A percentile compares a stretch with the other conserved stretches of the same genome.
These are phyloP conservation scores for Acanthosepion pharaonis DNA, from an alignment of 2,888 invertebrate genomes.

Conservation along the genomic window DNA sequence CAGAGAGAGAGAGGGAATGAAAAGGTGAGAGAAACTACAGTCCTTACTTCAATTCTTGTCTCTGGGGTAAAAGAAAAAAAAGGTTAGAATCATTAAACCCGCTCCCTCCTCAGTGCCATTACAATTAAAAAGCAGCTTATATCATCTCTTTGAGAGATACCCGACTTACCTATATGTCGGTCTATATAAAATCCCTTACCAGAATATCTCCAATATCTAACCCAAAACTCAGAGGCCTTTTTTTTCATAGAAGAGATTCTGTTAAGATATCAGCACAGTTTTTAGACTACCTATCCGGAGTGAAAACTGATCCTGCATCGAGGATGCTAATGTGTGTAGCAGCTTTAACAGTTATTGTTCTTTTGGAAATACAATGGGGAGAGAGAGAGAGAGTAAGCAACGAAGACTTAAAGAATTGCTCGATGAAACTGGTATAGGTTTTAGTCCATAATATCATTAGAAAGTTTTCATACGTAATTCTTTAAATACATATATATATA, in stretches of 20 bases:
- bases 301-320: background rate
- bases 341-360: background rate
- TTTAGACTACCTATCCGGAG: background rate
- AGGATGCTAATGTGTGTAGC: background rate
- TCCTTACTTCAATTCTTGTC: background rate
- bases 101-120: background rate
- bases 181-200: background rate
- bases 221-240: background rate
- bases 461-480: too few relatives aligned
- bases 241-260: background rate
- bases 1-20: background rate
- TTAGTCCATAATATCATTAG: too few relatives aligned
- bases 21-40: background rate
- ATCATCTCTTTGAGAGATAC: background rate
- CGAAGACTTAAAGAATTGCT: too few relatives aligned
- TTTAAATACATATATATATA: too few relatives aligned
- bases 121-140: background rate
- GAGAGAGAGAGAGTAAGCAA: too few relatives aligned
- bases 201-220: background rate
- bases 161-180: background rate
- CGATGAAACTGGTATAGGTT: too few relatives aligned
- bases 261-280: background rate
- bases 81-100: background rate
- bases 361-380: too few relatives aligned
- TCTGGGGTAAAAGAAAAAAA: background rate